Percentiles rank a stretch among this genome's conserved stretches.
Evolutionary conservation across 1,140 invertebrate species (phyloP).

Genomic region (Drosophila carrolli): DNA sequence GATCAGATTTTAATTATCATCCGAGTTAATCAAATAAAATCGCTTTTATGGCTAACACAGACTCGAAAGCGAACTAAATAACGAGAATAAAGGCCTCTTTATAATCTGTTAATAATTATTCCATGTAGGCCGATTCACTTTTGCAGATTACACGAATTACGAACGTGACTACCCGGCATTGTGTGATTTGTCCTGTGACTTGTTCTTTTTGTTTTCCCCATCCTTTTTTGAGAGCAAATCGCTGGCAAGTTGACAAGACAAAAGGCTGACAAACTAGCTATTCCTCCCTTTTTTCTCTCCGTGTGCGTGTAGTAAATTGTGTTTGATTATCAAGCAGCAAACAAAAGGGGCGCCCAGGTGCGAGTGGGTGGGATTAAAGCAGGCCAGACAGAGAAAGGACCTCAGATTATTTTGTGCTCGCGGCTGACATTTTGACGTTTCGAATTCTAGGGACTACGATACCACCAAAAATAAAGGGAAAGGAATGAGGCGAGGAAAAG

Average conservation of each 20-base stretch:
- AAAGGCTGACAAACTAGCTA: slow-evolving; percentile 29
- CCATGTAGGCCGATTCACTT: slow-evolving; percentile 45
- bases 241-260: slow-evolving; percentile 31
- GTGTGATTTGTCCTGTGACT: slow-evolving; percentile 27
- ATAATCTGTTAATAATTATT: slow-evolving; percentile 47
- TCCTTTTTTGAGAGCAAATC: background rate
- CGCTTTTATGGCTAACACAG: slow-evolving; percentile 32
- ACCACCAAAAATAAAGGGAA: slow-evolving; percentile 6
- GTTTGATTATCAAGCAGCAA: slow-evolving; percentile 54
- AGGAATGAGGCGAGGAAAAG: background rate
- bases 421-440: slow-evolving; percentile 69
- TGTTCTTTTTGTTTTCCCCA: slow-evolving; percentile 1
- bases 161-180: slow-evolving; percentile 30
- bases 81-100: background rate
- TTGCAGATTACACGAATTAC: slow-evolving; percentile 36
- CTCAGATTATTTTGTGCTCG: slow-evolving; percentile 38
- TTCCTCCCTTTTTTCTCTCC: background rate
- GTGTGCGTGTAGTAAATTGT: slow-evolving; percentile 29
- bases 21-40: slow-evolving; percentile 21
- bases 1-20: slow-evolving; percentile 35
- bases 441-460: slow-evolving; percentile 8
- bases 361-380: slow-evolving; percentile 2
- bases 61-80: slow-evolving; percentile 2
- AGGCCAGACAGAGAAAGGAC: slow-evolving; percentile 11
- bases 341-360: slow-evolving; percentile 32